A percentile compares a stretch with the other conserved stretches of the same genome.
phyloP scores from a whole-genome alignment of 1,140 invertebrate genomes.

The Ladona fulva region DNA sequence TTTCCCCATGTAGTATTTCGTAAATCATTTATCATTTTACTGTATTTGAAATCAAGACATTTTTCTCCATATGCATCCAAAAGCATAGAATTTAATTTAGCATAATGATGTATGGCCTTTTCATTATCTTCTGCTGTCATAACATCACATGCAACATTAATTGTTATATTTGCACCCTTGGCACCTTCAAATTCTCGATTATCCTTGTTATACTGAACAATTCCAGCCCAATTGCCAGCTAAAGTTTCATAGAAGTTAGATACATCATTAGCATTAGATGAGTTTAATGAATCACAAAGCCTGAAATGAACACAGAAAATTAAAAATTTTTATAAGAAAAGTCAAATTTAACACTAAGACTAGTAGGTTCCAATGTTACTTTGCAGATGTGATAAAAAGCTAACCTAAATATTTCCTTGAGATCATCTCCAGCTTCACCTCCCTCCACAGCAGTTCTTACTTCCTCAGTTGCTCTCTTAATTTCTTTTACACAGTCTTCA shows the following conservation, averaged over 20 bases:
- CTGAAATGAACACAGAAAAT: constrained; percentile 35
- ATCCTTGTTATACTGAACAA: constrained; percentile 93
- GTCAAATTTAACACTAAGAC: constrained; percentile 20
- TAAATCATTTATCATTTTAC: constrained; percentile 64
- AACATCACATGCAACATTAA: constrained; percentile 67
- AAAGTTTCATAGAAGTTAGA: constrained; percentile 70
- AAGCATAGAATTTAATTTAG: constrained; percentile 60
- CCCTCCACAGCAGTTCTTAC: constrained; percentile 53
- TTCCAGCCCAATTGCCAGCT: constrained; percentile 73
- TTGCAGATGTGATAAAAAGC: constrained; percentile 19
- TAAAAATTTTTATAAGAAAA: constrained; percentile 15
- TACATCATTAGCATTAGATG: constrained; percentile 57
- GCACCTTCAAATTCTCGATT: constrained; percentile 62
- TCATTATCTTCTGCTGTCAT: constrained; percentile 54
- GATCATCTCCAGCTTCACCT: constrained; percentile 45
- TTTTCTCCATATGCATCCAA: constrained; percentile 56
- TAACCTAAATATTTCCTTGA: constrained; percentile 62
- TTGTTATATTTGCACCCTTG: constrained; percentile 59
- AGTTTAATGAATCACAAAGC: constrained; percentile 66
- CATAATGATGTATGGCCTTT: constrained; percentile 57
- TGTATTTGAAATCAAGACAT: constrained; percentile 77
- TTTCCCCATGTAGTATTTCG: constrained; percentile 60
- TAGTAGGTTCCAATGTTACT: constrained; percentile 20
- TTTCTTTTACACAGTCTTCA: constrained; percentile 49
- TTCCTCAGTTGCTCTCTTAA: constrained; percentile 54